Percentiles rank a stretch among this genome's conserved stretches.
phyloP scores from a whole-genome alignment of 2,888 invertebrate species.

The Agrotis puta region DNA sequence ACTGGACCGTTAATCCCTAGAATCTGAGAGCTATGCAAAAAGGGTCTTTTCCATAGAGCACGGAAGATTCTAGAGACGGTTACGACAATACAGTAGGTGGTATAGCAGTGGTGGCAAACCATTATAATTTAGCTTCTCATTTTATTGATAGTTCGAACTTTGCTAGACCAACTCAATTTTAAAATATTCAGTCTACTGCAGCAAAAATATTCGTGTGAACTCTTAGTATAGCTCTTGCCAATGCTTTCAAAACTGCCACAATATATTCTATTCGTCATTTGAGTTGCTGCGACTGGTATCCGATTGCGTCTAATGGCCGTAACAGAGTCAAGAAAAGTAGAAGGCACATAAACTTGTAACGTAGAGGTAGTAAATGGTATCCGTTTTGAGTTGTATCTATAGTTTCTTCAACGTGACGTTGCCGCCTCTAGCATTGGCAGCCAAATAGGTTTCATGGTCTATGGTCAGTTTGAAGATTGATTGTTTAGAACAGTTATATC shows the following conservation, averaged over 20 bases:
- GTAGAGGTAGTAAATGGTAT: neutral
- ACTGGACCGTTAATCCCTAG: slow-evolving; percentile 84
- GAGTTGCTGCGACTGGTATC: neutral
- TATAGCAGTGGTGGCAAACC: neutral
- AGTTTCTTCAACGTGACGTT: neutral
- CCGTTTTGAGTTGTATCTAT: neutral
- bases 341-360: too few species aligned
- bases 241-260: too few species aligned
- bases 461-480: slow-evolving; percentile 86
- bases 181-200: neutral
- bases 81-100: neutral
- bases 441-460: neutral
- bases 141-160: neutral
- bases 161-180: neutral
- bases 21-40: slow-evolving; percentile 79
- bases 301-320: too few species aligned
- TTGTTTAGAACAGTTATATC: slow-evolving; percentile 82
- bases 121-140: neutral
- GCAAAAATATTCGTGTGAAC: neutral
- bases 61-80: neutral
- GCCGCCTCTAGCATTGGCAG: neutral
- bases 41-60: slow-evolving; percentile 78
- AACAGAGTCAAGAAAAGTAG: neutral
- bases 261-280: too few species aligned
- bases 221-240: too few species aligned